Evolutionary conservation across 2,888 invertebrate genomes (phyloP), one percentile per base, ranked within the genome.

Genomic region (Tachina fera): DNA sequence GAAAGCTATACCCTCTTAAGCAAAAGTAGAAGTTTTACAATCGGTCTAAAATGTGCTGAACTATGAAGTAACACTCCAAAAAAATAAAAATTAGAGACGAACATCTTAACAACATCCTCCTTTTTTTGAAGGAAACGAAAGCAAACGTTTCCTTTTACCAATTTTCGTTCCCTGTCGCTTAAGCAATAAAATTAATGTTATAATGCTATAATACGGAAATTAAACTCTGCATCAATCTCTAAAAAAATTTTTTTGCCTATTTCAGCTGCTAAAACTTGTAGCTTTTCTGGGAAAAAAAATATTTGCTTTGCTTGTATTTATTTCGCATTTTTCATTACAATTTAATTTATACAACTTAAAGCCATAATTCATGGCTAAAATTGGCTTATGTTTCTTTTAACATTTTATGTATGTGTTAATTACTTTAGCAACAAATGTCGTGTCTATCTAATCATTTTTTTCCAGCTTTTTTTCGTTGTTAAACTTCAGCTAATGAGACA

Each of bases 351-450:
- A 76, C 82, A 65, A 67, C 56, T 86, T 56, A 79, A 72, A 83
- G 72, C 39, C 79, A 83, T 83, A 86, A 86, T 76, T 83, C 76
- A 80, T 80, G 71, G 61, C 63, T 68, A 53, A 72, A 77, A 67
- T 67, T 72, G 72, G 67, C 65, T 86, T 79, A 79, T 63, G 67
- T 76, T 75, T 74, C 68, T 4, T 31, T 31, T 0, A 86, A 86
- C 75, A 79, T 83, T 86, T 74, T 76, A 86, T 86, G 83, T 86
- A 76, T 86, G 83, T 86, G 79, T 86, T 86, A 86, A 86, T 86
- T 83, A 86, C 68, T 86, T 86, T 56, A 68, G 80, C 83, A 86
- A 72, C 67, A 76, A 71, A 53, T 71, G 13, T 70, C 71, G 51
- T 63, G 31, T 61, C 16, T 70, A 51, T 13, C 16, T 41, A 22